Evolutionary conservation across 2,888 invertebrate species (phyloP).

Genomic region (Agrotis exclamationis): DNA sequence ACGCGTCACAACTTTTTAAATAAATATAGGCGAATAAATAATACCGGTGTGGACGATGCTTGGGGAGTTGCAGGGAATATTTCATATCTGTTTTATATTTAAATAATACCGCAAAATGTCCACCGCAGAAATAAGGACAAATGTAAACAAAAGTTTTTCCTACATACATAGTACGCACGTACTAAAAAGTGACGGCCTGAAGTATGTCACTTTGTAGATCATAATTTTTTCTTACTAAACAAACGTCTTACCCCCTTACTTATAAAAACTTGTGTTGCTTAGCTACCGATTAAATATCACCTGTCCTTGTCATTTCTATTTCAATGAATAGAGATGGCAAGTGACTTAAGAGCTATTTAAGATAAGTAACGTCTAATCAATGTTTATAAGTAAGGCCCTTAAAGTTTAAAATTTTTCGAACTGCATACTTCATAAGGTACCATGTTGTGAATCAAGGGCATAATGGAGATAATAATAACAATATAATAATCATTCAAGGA

Average conservation of each 20-base stretch:
- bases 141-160: not conserved
- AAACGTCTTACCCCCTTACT: no score
- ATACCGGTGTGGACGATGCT: slow-evolving; percentile 62
- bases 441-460: not conserved
- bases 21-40: slow-evolving; percentile 79
- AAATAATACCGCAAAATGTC: slow-evolving; percentile 46
- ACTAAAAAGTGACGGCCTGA: no score
- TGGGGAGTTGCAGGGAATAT: slow-evolving; percentile 67
- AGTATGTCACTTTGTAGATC: no score
- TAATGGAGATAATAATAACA: not conserved
- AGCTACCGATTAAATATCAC: no score
- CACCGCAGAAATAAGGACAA: slow-evolving; percentile 22
- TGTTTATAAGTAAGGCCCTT: no score
- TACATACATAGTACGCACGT: not conserved
- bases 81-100: slow-evolving; percentile 58
- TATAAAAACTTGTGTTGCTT: no score
- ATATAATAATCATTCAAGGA: not conserved
- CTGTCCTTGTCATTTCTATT: no score
- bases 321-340: no score
- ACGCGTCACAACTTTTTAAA: slow-evolving; percentile 78
- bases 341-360: no score
- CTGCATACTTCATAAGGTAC: not conserved
- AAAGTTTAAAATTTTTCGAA: not conserved
- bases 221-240: no score
- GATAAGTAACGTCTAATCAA: no score